A percentile compares a stretch with the other conserved stretches of the same genome.
phyloP scores from a whole-genome alignment of 2,888 invertebrate species.

The Ptychoptera contaminata region DNA sequence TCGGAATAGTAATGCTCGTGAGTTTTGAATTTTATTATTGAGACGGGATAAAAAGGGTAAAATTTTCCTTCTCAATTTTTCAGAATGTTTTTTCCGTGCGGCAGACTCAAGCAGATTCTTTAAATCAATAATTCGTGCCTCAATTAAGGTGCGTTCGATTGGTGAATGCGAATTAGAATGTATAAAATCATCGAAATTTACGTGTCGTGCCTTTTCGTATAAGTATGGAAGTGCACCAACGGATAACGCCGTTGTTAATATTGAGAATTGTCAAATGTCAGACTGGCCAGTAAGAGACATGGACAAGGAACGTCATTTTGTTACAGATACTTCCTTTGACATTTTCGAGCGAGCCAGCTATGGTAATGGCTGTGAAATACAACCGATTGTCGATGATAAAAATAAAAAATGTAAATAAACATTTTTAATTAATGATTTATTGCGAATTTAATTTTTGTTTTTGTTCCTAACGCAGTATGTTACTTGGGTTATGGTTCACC shows the following conservation, averaged over 20 bases:
- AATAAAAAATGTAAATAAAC: slow-evolving; percentile 27
- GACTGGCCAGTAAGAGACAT: slow-evolving; percentile 55
- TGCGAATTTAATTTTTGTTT: not conserved
- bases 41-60: no score
- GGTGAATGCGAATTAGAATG: slow-evolving; percentile 72
- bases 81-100: slow-evolving; percentile 74
- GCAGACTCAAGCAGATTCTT: slow-evolving; percentile 55
- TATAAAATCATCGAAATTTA: slow-evolving; percentile 52
- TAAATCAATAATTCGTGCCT: slow-evolving; percentile 44
- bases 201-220: slow-evolving; percentile 66
- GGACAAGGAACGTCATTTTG: slow-evolving; percentile 38
- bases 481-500: slow-evolving; percentile 65
- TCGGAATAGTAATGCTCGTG: slow-evolving; percentile 23
- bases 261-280: slow-evolving; percentile 62
- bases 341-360: slow-evolving; percentile 68
- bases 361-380: slow-evolving; percentile 66
- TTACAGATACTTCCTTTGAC: slow-evolving; percentile 50
- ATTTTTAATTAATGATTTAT: slow-evolving; percentile 3
- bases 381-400: slow-evolving; percentile 33
- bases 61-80: slow-evolving; percentile 14
- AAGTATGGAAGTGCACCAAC: slow-evolving; percentile 31
- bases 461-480: slow-evolving; percentile 41
- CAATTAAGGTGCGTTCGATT: slow-evolving; percentile 48
- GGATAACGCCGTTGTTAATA: slow-evolving; percentile 36
- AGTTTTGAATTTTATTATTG: no score